Evolutionary conservation across 1,140 invertebrate genomes (phyloP).

Genomic region (Nautilus pompilius): DNA sequence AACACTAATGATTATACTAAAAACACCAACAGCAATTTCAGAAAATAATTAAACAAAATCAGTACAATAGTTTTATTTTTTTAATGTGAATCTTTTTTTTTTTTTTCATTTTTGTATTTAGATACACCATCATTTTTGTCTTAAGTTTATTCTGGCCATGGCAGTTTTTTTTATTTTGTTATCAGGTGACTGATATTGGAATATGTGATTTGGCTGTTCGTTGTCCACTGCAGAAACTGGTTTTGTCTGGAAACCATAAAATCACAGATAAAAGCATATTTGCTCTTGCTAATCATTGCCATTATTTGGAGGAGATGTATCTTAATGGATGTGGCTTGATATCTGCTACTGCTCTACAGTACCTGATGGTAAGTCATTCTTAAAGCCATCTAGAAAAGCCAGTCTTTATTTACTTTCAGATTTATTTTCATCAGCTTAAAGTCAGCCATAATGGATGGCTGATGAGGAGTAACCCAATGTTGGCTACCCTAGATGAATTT

Average conservation of each 20-base stretch:
- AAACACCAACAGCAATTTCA: background rate
- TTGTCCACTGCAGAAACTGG: conserved; percentile 33
- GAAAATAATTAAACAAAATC: background rate
- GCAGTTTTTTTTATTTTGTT: no score
- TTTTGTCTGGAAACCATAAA: conserved; percentile 39
- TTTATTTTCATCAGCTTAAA: no score
- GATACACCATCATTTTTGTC: no score
- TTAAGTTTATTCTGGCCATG: no score
- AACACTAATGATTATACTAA: no score
- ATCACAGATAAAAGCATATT: conserved; percentile 50
- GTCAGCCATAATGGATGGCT: no score
- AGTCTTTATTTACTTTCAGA: no score
- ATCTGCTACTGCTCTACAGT: conserved; percentile 36
- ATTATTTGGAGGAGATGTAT: conserved; percentile 44
- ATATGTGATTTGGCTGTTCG: conserved; percentile 36
- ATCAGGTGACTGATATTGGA: conserved; percentile 44
- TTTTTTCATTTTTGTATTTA: no score
- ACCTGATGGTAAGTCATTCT: conserved; percentile 43
- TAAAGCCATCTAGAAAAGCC: no score
- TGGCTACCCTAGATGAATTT: no score
- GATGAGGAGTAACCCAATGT: no score
- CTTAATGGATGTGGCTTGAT: conserved; percentile 46
- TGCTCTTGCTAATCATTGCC: conserved; percentile 45
- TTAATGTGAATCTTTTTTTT: background rate
- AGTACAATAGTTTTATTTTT: background rate